Evolutionary conservation across 2,797 vertebrate genomes (phyloP), one percentile per base, ranked within the genome.

Genomic region (Scolopax rusticola): DNA sequence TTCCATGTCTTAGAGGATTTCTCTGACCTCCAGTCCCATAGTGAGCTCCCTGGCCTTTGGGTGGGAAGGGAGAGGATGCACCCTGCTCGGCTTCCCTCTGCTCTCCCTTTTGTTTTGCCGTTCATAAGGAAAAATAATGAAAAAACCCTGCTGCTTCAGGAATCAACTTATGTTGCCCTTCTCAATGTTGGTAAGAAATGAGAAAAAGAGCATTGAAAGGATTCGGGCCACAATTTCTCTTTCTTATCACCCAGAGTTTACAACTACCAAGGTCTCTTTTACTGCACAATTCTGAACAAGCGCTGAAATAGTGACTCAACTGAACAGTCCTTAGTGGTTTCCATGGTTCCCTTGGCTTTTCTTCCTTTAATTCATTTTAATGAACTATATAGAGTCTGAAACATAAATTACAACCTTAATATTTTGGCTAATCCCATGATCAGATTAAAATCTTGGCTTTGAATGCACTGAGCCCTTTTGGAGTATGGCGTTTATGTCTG

Each of bases 351-450:
- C 67, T 71, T 73, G 50, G 59, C 59, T 91, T 64, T 51, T 85
- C 68, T 83, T 87, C 54, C 59, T 82, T 85, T 77, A 76, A 90
- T 83, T 88, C 38, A 85, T 77, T 85, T 90, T 83, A 93, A 88
- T 94, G 69, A 85, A 65, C 63, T 57, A 65, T 28, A 50, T 24
- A 47, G 48, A 61, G 30, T n/a, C 77, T 75, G 63, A 85, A 78
- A 85, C 32, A 74, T 53, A 89, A 91, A 86, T 47, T 70, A 15
- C 30, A 95, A 79, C 57, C 15, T 54, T 60, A 54, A 60, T 74
- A 69, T 89, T 74, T 59, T 56, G 6, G 30, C 45, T 92, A 76
- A 87, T 92, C 23, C 60, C 69, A 84, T 33, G 30, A 59, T 50
- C 78, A 93, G 50, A 71, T 80, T 89, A 84, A 87, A 87, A 80